phyloP scores from a whole-genome alignment of 1,140 invertebrate species.

The Sitodiplosis mosellana region DNA sequence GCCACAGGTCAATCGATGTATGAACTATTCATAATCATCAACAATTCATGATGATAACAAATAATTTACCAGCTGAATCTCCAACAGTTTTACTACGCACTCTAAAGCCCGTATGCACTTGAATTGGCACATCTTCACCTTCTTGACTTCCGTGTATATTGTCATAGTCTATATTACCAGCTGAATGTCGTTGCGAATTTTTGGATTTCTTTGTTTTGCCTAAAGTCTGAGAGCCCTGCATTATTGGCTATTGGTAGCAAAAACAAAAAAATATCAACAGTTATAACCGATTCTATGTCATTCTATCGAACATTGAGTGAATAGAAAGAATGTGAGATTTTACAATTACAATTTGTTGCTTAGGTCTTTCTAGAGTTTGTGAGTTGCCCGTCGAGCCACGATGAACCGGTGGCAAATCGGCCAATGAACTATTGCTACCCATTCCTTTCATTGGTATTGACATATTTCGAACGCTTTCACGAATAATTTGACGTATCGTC shows the following conservation, averaged over 20 bases:
- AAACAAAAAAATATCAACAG: slow-evolving; percentile 4
- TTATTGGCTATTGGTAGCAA: slow-evolving; percentile 28
- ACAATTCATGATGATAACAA: background rate
- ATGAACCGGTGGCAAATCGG: slow-evolving; percentile 18
- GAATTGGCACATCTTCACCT: slow-evolving; percentile 24
- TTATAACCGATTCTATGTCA: background rate
- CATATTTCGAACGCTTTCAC: slow-evolving; percentile 89
- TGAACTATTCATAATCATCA: background rate
- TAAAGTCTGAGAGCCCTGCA: slow-evolving; percentile 48
- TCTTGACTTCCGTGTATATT: slow-evolving; percentile 40
- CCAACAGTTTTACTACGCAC: slow-evolving; percentile 77
- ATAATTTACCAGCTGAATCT: slow-evolving; percentile 47
- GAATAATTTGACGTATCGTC: slow-evolving; percentile 88
- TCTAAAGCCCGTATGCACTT: slow-evolving; percentile 39
- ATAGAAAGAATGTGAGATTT: no score
- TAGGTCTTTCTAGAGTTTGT: slow-evolving; percentile 38
- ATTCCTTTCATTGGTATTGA: slow-evolving; percentile 69
- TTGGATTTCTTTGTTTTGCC: slow-evolving; percentile 53
- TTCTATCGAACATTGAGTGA: slow-evolving; percentile 13
- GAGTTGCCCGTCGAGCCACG: slow-evolving; percentile 28
- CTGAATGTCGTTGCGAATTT: slow-evolving; percentile 69
- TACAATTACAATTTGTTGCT: slow-evolving; percentile 25
- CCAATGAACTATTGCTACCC: slow-evolving; percentile 21
- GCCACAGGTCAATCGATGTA: background rate
- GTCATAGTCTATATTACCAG: slow-evolving; percentile 73